phyloP scores from a whole-genome alignment of 2,888 invertebrate genomes.

The Diaperis boleti region DNA sequence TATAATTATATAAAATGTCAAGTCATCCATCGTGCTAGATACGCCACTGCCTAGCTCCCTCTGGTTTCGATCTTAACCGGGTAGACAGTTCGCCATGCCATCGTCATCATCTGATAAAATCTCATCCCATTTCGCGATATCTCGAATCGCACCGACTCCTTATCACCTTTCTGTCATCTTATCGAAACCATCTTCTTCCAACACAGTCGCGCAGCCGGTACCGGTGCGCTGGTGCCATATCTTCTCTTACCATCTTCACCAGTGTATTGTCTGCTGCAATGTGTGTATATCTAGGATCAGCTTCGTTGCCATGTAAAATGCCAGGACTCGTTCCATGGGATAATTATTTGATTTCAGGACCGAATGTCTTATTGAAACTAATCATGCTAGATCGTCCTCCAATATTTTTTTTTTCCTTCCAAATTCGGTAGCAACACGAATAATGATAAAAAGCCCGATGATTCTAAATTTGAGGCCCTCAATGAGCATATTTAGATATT shows the following conservation, averaged over 20 bases:
- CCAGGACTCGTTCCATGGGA: slow-evolving; percentile 40
- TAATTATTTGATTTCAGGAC: slow-evolving; percentile 39
- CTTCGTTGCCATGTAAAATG: slow-evolving; percentile 44
- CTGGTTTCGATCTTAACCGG: slow-evolving; percentile 5
- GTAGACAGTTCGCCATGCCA: slow-evolving; percentile 43
- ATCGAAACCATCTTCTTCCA: slow-evolving; percentile 48
- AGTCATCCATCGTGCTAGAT: too few relatives aligned
- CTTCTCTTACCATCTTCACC: slow-evolving; percentile 43
- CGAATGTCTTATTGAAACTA: background rate
- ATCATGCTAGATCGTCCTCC: too few relatives aligned
- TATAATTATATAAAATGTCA: too few relatives aligned
- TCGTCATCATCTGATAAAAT: slow-evolving; percentile 58
- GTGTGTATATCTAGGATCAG: slow-evolving; percentile 43
- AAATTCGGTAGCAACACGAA: too few relatives aligned
- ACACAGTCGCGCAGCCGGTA: slow-evolving; percentile 47
- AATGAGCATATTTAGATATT: too few relatives aligned
- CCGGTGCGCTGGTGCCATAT: slow-evolving; percentile 45
- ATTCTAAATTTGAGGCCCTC: too few relatives aligned
- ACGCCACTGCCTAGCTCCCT: slow-evolving; percentile 9
- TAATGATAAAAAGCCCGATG: too few relatives aligned
- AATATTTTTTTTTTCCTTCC: too few relatives aligned
- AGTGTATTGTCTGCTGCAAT: slow-evolving; percentile 46
- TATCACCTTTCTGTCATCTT: slow-evolving; percentile 50
- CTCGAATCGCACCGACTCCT: slow-evolving; percentile 54
- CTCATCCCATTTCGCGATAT: slow-evolving; percentile 58